These are phyloP conservation scores for Nebria ingens DNA, from an alignment of 1,140 invertebrate genomes.

Conservation along the genomic window DNA sequence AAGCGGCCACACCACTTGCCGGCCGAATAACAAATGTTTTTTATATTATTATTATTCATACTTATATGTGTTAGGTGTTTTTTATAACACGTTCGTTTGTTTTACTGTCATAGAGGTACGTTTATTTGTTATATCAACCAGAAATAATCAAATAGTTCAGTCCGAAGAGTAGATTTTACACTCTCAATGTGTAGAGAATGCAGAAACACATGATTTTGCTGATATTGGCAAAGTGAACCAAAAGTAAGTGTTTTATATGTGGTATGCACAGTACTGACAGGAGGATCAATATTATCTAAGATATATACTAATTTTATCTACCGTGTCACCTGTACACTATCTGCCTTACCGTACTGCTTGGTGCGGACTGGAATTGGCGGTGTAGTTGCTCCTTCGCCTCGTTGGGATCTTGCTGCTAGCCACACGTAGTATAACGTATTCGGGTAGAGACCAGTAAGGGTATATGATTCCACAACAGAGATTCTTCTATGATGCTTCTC, in stretches of 20 bases:
- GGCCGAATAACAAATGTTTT: background rate
- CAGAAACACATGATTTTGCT: too few relatives aligned
- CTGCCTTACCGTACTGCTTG: conserved; percentile 87
- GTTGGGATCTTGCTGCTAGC: conserved; percentile 81
- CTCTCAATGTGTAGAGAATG: too few relatives aligned
- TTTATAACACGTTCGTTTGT: background rate
- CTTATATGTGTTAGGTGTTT: background rate
- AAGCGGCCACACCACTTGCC: background rate
- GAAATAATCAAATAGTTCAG: background rate
- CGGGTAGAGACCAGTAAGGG: conserved; percentile 78
- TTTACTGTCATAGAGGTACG: conserved; percentile 4
- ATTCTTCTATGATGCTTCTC: conserved; percentile 61
- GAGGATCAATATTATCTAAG: background rate
- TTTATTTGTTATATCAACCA: conserved; percentile 15
- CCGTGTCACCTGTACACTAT: background rate
- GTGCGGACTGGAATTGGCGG: conserved; percentile 89
- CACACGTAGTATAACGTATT: conserved; percentile 95
- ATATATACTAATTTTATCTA: background rate
- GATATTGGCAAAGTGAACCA: background rate
- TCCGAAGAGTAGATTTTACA: background rate
- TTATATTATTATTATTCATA: background rate
- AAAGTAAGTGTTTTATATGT: background rate
- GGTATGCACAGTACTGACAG: conserved; percentile 1
- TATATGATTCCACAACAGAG: conserved; percentile 72
- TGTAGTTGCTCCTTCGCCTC: conserved; percentile 89